These are phyloP conservation scores for Protula sp. DNA, from an alignment of 2,888 invertebrate genomes.

Conservation along the genomic window DNA sequence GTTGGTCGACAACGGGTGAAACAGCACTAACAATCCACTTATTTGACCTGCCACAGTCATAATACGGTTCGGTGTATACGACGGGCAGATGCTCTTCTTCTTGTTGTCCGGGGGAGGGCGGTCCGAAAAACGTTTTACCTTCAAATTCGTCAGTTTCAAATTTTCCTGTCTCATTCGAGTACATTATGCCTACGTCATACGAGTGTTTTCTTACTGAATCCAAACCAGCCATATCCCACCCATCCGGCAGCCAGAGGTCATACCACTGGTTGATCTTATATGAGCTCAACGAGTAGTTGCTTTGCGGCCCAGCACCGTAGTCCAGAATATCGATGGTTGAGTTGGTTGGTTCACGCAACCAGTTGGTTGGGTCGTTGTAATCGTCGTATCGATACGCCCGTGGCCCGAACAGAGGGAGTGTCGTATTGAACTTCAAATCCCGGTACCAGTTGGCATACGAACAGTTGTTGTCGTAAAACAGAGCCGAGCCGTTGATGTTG, in stretches of 20 bases:
- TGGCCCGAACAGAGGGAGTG: constrained; percentile 88
- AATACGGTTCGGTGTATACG: constrained; percentile 89
- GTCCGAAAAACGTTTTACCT: constrained; percentile 47
- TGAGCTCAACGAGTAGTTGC: constrained; percentile 84
- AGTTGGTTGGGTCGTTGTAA: constrained; percentile 77
- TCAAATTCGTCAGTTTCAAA: constrained; percentile 37
- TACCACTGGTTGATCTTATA: constrained; percentile 95
- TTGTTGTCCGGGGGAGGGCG: constrained; percentile 48
- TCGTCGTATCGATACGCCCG: constrained; percentile 66
- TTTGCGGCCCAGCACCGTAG: constrained; percentile 66
- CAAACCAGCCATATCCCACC: constrained; percentile 67
- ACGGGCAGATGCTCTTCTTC: constrained; percentile 71
- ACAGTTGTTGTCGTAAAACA: constrained; percentile 90
- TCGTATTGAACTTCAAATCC: constrained; percentile 88
- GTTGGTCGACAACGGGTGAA: constrained; percentile 91
- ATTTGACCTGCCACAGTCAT: constrained; percentile 90
- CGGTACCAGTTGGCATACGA: constrained; percentile 90
- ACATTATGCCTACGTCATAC: constrained; percentile 44
- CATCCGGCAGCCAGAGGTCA: constrained; percentile 83
- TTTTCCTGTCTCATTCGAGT: constrained; percentile 45
- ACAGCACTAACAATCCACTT: constrained; percentile 93
- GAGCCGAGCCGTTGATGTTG: constrained; percentile 73
- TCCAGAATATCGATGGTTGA: constrained; percentile 70
- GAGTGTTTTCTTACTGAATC: constrained; percentile 33
- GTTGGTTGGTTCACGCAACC: constrained; percentile 88